A percentile compares a stretch with the other conserved stretches of the same genome.
Conservation (phyloP, 2,888 invertebrate species). For the Heliconius aoede region DNA sequence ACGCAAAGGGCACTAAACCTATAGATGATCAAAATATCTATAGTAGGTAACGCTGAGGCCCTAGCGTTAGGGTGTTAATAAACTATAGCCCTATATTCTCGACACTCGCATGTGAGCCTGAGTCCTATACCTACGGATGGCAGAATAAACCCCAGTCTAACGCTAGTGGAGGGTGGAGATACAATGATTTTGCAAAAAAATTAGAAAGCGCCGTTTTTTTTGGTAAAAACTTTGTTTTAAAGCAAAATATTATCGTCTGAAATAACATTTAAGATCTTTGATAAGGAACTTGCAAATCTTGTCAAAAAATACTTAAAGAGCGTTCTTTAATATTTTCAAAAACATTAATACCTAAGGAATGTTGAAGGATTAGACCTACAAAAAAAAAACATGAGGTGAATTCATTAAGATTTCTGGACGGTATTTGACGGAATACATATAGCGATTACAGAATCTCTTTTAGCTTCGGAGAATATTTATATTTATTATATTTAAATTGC, state of each 20-base stretch:
- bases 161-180: neutral
- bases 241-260: no score
- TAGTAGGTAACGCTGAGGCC: conserved; percentile 26
- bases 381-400: no score
- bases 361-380: no score
- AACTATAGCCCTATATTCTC: conserved; percentile 39
- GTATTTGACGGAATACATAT: neutral
- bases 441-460: neutral
- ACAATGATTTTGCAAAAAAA: neutral
- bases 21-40: conserved; percentile 18
- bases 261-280: no score
- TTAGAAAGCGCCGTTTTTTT: neutral
- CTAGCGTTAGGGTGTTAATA: conserved; percentile 40
- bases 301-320: no score
- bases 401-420: neutral
- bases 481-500: no score
- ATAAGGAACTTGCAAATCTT: no score
- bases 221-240: no score
- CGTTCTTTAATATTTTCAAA: no score
- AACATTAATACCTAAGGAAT: no score
- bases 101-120: conserved; percentile 25
- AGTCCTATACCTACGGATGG: conserved; percentile 1
- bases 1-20: conserved; percentile 24
- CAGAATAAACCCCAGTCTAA: conserved; percentile 14
- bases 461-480: neutral